Evolutionary conservation across 2,797 vertebrate species (phyloP).

Genomic region (Poecile montanus): DNA sequence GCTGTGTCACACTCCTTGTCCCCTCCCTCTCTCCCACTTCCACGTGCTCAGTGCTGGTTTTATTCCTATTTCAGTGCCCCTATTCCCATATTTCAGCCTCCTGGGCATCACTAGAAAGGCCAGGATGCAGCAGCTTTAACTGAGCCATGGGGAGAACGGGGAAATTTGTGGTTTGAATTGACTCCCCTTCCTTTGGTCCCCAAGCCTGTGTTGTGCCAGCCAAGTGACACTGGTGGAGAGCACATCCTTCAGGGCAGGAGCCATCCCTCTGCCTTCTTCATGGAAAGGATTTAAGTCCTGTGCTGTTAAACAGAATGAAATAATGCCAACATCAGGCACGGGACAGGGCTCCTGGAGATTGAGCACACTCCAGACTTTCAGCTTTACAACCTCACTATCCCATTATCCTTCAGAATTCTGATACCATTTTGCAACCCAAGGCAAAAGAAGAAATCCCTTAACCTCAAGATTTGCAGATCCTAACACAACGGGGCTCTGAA

Average conservation of each 20-base stretch:
- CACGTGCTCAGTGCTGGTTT: background rate
- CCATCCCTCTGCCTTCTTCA: background rate
- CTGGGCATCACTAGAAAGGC: background rate
- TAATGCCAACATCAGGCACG: accelerated
- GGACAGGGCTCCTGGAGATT: background rate
- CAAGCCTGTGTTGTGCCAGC: background rate
- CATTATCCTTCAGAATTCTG: background rate
- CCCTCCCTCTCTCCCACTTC: background rate
- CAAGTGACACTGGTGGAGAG: accelerated
- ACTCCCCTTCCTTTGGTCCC: background rate
- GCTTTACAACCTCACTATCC: background rate
- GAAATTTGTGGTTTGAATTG: background rate
- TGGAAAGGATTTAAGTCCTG: background rate
- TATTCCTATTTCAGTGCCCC: background rate
- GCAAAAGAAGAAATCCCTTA: background rate
- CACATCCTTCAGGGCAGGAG: background rate
- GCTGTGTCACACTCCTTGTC: background rate
- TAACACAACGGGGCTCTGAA: background rate
- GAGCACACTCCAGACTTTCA: background rate
- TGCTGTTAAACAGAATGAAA: background rate
- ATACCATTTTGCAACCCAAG: background rate
- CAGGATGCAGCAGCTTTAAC: background rate
- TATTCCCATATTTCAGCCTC: background rate
- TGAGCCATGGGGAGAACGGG: background rate
- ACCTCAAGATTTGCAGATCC: background rate